These are phyloP conservation scores for Heterotilapia buettikoferi DNA, from an alignment of 2,113 vertebrate genomes.

Conservation along the genomic window DNA sequence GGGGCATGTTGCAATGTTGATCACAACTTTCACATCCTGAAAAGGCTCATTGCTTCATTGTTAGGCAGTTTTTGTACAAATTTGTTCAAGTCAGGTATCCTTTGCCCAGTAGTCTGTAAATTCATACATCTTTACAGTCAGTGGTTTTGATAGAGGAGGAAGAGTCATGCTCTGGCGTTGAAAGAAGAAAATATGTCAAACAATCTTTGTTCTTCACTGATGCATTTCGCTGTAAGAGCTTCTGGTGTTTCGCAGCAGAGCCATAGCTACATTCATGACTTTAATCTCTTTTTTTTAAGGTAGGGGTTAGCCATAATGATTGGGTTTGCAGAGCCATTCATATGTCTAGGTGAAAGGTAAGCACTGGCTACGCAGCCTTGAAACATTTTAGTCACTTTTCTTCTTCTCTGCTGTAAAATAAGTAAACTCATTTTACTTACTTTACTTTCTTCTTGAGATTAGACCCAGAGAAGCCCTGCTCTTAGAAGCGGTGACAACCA, in stretches of 20 bases:
- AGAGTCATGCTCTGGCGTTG: neutral
- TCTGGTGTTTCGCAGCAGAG: neutral
- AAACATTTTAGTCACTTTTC: neutral
- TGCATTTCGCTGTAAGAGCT: rapidly evolving
- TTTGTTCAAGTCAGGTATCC: neutral
- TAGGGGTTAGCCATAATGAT: neutral
- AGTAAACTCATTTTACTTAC: neutral
- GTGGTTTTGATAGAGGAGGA: neutral
- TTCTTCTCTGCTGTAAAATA: neutral
- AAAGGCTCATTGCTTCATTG: neutral
- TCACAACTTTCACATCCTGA: conserved; percentile 23
- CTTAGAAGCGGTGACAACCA: neutral
- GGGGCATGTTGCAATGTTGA: neutral
- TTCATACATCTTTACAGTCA: neutral
- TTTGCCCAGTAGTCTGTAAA: neutral
- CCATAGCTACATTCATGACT: neutral
- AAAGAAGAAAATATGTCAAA: neutral
- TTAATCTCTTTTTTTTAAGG: neutral
- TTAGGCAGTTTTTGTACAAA: neutral
- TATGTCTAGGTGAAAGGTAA: neutral
- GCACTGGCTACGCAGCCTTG: neutral
- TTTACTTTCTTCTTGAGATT: neutral
- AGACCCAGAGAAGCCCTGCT: neutral
- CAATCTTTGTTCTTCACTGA: neutral
- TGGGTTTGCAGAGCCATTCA: neutral